Base-by-base conservation (phyloP, 1,140 invertebrate genomes). In the Leptinotarsa defecta region DNA sequence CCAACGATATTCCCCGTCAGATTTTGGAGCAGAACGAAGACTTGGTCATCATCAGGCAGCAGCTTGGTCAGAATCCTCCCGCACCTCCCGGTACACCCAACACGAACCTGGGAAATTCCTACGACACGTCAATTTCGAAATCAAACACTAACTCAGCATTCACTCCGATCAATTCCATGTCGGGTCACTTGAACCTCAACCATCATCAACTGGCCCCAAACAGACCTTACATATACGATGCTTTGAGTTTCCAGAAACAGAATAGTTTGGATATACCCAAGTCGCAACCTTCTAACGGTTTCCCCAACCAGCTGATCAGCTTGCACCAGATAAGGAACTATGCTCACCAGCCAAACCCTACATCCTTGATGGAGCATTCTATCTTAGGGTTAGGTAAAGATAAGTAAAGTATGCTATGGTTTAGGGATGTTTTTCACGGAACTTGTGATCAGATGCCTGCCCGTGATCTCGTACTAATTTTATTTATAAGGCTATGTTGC, bases 301-400 rank as follows among this genome's bases (percentile, higher is more conserved):
- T 96, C 86, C 96, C 96, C 68, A 98, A 97, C 86, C 96, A 98
- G 85, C 89, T 98, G 81, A 96, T 98, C 82, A 97, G 96, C 77
- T 89, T 99, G 71, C 96, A 98, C 87, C 96, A 98, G 87, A 98
- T 98, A 82, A 91, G 96, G 82, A 99, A 98, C 86, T 98, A 98
- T 87, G 95, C 96, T 76, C 95, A 96, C 85, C 95, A 97, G 85
- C 95, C 95, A 6, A 91, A 88, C 84, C 87, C 86, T 24, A 88
- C 87, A 75, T 88, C 87, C 74, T 86, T 86, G 78, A 89, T 88
- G 89, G 88, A 87, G 76, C 88, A 90, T 78, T 88, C 88, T 77
- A 84, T 88, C 61, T 83, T 89, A 67, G 86, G 88, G 67, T 86
- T 88, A 48, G 83, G 89, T 48, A 90, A 90, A 80, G 89, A 89